Evolutionary conservation across 2,888 invertebrate species (phyloP).

Genomic region (Strigamia maritima): DNA sequence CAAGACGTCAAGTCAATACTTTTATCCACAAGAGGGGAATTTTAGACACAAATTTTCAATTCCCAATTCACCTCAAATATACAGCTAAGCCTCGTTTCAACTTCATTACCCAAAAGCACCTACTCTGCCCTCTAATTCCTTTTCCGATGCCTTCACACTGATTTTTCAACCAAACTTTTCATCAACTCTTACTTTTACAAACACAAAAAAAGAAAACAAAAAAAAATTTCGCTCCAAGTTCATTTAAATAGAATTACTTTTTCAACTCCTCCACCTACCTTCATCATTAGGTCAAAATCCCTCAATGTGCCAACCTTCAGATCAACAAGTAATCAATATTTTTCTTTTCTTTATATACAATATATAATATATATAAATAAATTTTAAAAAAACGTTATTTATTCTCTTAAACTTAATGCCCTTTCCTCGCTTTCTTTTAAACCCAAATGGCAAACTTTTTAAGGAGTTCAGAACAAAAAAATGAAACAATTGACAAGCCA

Average conservation of each 20-base stretch:
- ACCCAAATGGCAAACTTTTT: neutral
- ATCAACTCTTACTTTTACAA: neutral
- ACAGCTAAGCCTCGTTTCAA: conserved; percentile 10
- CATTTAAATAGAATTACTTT: conserved; percentile 1
- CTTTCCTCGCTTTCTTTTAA: neutral
- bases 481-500: neutral
- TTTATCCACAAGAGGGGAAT: neutral
- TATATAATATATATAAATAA: neutral
- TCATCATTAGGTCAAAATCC: conserved; percentile 3
- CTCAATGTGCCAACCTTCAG: neutral
- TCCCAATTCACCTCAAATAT: neutral
- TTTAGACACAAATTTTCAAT: neutral
- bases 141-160: conserved; percentile 5
- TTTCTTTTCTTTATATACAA: neutral
- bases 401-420: neutral
- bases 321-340: conserved; percentile 15
- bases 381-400: neutral
- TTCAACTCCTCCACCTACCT: neutral
- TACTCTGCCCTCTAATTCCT: neutral
- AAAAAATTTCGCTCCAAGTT: neutral
- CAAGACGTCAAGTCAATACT: no score
- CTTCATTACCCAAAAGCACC: conserved; percentile 4
- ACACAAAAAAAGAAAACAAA: neutral
- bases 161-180: conserved; percentile 5
- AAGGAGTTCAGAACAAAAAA: neutral